Conservation (phyloP, 2,888 invertebrate species). For the Tromatobia lineatoria region DNA sequence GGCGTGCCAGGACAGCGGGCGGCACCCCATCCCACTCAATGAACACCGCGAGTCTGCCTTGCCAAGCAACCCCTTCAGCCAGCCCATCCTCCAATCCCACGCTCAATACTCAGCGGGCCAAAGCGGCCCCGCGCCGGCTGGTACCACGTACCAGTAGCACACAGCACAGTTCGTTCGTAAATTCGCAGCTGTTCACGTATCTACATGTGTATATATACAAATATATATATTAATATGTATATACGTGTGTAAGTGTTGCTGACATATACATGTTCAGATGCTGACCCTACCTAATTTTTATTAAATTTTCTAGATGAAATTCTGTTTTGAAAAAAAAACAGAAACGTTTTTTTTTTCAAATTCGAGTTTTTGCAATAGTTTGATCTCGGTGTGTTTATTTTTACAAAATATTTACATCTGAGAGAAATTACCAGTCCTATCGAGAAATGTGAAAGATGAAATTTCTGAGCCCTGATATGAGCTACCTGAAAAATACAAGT, state of each 20-base stretch:
- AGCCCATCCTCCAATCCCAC: conserved; percentile 65
- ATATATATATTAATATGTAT: not conserved
- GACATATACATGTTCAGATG: too few species aligned
- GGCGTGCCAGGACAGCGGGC: conserved; percentile 73
- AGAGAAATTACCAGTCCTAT: too few species aligned
- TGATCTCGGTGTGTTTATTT: too few species aligned
- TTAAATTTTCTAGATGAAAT: too few species aligned
- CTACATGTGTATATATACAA: not conserved
- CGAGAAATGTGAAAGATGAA: too few species aligned
- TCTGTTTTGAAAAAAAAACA: too few species aligned
- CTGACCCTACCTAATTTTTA: too few species aligned
- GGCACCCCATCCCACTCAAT: conserved; percentile 70
- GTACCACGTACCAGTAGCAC: conserved; percentile 69
- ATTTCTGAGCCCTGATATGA: too few species aligned
- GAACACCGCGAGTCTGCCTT: conserved; percentile 60
- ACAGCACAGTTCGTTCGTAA: conserved; percentile 55
- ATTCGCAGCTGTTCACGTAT: conserved; percentile 18
- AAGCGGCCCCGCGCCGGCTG: conserved; percentile 69
- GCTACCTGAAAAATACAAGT: too few species aligned
- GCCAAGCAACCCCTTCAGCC: conserved; percentile 69
- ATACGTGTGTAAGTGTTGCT: not conserved
- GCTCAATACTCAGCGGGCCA: conserved; percentile 73
- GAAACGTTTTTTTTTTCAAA: too few species aligned
- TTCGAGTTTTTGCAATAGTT: too few species aligned
- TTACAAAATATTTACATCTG: too few species aligned